These are phyloP conservation scores for Cossypha heuglini DNA, from an alignment of 2,797 vertebrate species.

Conservation along the genomic window DNA sequence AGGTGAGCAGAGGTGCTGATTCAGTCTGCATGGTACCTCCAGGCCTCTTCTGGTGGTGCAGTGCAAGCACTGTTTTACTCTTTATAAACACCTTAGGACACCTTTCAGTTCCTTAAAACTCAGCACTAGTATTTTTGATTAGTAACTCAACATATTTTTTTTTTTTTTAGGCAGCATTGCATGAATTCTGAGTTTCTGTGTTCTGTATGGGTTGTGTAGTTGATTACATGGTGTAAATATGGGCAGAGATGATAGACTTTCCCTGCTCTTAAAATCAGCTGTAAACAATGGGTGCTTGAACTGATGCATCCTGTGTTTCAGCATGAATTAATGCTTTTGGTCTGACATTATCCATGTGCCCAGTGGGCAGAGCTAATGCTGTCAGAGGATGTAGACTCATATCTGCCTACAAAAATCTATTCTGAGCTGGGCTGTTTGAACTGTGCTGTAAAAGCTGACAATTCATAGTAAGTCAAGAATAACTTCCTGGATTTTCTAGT, in stretches of 20 bases:
- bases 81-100: neutral
- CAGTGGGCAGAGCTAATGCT: neutral
- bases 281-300: fast-evolving
- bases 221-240: fast-evolving
- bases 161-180: fast-evolving
- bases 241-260: neutral
- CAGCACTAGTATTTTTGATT: neutral
- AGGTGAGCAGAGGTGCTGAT: neutral
- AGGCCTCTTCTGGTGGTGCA: neutral
- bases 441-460: neutral
- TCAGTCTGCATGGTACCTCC: fast-evolving
- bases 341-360: neutral
- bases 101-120: neutral
- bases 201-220: neutral
- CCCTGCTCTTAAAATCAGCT: neutral
- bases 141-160: neutral
- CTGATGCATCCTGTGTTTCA: neutral
- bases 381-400: neutral
- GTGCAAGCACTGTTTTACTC: neutral
- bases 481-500: neutral
- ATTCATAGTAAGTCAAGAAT: neutral
- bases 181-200: neutral
- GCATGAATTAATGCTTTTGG: neutral
- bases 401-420: neutral
- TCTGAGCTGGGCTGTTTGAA: neutral